These are phyloP conservation scores for Anoplopoma fimbria DNA, from an alignment of 2,113 vertebrate genomes.

Conservation along the genomic window DNA sequence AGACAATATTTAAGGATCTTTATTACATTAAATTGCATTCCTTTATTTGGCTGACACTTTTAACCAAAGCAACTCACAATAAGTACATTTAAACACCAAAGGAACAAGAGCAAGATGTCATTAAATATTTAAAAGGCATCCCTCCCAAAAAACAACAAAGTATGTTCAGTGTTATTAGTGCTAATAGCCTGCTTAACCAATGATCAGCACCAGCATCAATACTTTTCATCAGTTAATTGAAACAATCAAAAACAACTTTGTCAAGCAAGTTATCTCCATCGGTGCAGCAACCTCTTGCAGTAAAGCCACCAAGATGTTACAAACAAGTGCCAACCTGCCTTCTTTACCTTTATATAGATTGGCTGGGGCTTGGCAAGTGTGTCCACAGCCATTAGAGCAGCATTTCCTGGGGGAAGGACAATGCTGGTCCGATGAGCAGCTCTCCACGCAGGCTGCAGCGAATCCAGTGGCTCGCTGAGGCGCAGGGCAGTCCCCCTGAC, in stretches of 20 bases:
- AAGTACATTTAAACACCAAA: constrained; percentile 6
- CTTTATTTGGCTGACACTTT: constrained; percentile 8
- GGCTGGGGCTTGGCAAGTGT: constrained; percentile 82
- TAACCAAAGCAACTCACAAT: constrained; percentile 12
- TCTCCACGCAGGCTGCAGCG: constrained; percentile 80
- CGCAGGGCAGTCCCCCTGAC: constrained; percentile 80
- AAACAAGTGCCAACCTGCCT: background rate
- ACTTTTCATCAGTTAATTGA: background rate
- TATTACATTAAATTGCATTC: constrained; percentile 31
- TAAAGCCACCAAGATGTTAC: background rate
- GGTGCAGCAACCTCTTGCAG: background rate
- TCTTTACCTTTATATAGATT: constrained; percentile 85
- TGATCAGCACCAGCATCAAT: background rate
- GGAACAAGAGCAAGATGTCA: constrained; percentile 9
- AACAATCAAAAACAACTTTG: background rate
- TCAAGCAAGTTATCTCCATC: background rate
- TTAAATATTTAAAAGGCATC: background rate
- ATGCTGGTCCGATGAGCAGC: constrained; percentile 78
- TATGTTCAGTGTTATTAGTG: background rate
- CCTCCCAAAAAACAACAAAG: background rate
- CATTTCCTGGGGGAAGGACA: constrained; percentile 80
- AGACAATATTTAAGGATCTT: constrained; percentile 28
- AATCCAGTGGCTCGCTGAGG: constrained; percentile 76
- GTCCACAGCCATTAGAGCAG: constrained; percentile 81
- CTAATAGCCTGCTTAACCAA: background rate